Conservation (phyloP, 2,113 vertebrate species). For the Cnemophilus loriae region DNA sequence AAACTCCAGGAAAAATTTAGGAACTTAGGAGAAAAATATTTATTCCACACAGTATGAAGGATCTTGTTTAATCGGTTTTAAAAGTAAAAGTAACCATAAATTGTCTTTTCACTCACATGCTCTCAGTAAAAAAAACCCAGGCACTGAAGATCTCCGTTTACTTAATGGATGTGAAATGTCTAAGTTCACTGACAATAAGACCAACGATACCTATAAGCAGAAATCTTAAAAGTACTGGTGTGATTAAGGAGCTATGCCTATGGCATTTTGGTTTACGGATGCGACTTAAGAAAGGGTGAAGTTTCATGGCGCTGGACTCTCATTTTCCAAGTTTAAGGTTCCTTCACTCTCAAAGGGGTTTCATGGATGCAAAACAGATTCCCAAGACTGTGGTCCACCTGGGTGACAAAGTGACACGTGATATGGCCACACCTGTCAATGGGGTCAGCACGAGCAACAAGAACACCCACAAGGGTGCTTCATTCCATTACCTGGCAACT, state of each 20-base stretch:
- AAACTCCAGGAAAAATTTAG: neutral
- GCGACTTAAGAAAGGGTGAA: neutral
- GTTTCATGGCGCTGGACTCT: neutral
- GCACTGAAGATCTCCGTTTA: neutral
- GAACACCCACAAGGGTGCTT: rapidly evolving
- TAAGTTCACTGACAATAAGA: neutral
- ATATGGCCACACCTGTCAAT: rapidly evolving
- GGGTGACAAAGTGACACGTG: neutral
- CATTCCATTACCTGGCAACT: neutral
- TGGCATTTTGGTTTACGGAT: neutral
- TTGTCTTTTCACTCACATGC: neutral
- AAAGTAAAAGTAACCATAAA: neutral
- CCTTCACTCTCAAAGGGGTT: neutral
- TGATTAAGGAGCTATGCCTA: neutral
- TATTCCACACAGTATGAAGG: neutral
- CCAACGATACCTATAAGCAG: neutral
- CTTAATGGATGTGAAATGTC: neutral
- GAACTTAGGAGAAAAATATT: neutral
- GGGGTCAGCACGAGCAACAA: rapidly evolving
- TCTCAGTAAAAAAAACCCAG: neutral
- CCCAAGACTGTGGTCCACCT: neutral
- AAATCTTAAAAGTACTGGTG: neutral
- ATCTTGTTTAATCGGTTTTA: neutral
- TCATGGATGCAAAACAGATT: neutral
- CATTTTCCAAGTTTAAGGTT: neutral